Conservation (phyloP, 1,140 invertebrate species). For the Copidosoma floridanum region DNA sequence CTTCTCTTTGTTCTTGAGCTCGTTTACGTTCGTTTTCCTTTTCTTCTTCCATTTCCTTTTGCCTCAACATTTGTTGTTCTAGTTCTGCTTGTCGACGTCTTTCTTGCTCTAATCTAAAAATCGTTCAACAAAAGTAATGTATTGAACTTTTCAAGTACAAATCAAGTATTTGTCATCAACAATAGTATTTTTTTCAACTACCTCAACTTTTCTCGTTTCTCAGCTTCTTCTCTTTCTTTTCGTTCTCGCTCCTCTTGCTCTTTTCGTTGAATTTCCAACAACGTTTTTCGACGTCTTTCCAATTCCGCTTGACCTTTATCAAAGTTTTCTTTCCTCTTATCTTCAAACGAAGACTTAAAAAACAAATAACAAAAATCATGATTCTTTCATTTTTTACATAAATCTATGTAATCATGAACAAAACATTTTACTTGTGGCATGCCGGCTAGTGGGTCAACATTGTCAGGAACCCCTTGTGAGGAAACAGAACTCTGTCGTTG, state of each 20-base stretch:
- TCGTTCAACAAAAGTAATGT: too few relatives aligned
- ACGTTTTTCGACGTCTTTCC: slow-evolving; percentile 82
- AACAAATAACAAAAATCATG: slow-evolving; percentile 18
- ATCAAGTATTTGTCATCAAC: not conserved
- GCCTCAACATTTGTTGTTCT: slow-evolving; percentile 77
- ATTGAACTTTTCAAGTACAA: not conserved
- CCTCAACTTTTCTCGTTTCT: slow-evolving; percentile 79
- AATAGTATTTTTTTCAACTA: slow-evolving; percentile 22
- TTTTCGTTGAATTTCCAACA: slow-evolving; percentile 83
- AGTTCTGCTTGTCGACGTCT: slow-evolving; percentile 66
- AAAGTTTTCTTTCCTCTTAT: slow-evolving; percentile 95
- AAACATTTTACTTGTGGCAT: slow-evolving; percentile 57
- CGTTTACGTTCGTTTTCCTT: slow-evolving; percentile 71
- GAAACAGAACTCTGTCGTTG: slow-evolving; percentile 59
- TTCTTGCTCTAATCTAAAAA: slow-evolving; percentile 63
- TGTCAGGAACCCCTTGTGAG: slow-evolving; percentile 59
- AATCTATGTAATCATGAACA: too few relatives aligned
- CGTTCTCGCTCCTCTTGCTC: slow-evolving; percentile 89
- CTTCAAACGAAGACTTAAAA: slow-evolving; percentile 83
- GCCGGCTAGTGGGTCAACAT: slow-evolving; percentile 59
- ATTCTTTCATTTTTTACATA: slow-evolving; percentile 4
- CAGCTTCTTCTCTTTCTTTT: slow-evolving; percentile 86
- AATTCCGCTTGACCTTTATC: slow-evolving; percentile 97
- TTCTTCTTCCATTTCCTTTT: slow-evolving; percentile 76
- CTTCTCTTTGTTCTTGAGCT: slow-evolving; percentile 76